phyloP scores from a whole-genome alignment of 2,113 vertebrate species.

The Psittacus erithacus region DNA sequence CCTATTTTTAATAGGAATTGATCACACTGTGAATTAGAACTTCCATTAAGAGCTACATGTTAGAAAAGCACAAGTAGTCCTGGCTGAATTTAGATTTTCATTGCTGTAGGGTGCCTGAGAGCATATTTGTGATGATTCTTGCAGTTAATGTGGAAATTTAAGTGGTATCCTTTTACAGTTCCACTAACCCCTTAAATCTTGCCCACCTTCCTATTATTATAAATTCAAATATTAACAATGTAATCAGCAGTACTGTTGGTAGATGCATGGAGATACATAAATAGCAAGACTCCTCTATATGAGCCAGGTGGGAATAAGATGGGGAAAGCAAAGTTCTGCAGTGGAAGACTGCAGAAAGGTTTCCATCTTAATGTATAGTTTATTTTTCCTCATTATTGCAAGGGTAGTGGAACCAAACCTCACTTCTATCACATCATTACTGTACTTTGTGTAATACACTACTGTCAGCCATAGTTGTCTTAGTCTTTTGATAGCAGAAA shows the following conservation, averaged over 20 bases:
- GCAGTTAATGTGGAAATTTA: background rate
- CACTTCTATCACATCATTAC: background rate
- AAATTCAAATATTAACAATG: background rate
- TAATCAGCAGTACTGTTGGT: background rate
- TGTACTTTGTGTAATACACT: background rate
- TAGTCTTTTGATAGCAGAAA: background rate
- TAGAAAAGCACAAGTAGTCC: background rate
- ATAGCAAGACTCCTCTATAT: background rate
- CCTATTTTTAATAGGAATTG: conserved; percentile 25
- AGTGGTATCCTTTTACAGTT: background rate
- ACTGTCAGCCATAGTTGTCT: background rate
- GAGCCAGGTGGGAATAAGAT: background rate
- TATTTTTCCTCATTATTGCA: background rate
- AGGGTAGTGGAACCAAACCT: conserved; percentile 26
- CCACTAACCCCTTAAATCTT: background rate
- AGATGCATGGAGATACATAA: background rate
- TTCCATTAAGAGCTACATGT: background rate
- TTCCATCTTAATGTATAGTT: background rate
- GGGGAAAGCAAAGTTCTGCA: background rate
- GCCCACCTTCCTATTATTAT: background rate
- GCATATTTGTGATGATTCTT: background rate
- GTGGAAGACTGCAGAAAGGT: background rate
- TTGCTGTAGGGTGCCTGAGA: background rate
- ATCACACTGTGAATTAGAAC: background rate
- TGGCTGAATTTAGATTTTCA: background rate